These are phyloP conservation scores for Spheniscus mendiculus DNA, from an alignment of 2,113 vertebrate genomes.

Conservation along the genomic window DNA sequence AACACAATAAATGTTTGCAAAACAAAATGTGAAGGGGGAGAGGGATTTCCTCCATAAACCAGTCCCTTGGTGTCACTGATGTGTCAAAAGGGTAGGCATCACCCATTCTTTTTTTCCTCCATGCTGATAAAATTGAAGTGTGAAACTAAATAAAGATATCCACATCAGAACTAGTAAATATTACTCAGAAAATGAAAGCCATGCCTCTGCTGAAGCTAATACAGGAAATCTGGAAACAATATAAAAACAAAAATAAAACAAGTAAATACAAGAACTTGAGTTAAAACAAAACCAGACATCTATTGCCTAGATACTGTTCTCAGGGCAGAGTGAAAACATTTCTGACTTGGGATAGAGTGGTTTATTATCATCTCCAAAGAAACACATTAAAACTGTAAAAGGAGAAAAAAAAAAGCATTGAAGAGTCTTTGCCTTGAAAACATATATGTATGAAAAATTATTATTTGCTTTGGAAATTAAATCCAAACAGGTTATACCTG, in stretches of 20 bases:
- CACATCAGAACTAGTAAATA: not conserved
- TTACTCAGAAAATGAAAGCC: not conserved
- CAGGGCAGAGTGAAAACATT: not conserved
- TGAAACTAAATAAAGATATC: not conserved
- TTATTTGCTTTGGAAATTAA: not conserved
- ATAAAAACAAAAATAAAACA: not conserved
- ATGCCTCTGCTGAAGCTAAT: not conserved
- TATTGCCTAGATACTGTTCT: not conserved
- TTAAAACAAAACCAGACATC: not conserved
- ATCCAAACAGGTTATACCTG: not conserved
- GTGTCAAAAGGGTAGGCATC: not conserved
- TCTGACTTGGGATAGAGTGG: not conserved
- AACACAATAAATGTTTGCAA: not conserved
- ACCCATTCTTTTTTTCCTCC: not conserved
- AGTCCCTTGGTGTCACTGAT: not conserved
- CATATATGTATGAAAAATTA: not conserved
- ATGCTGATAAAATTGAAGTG: not conserved
- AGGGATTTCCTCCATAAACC: not conserved
- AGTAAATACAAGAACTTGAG: not conserved
- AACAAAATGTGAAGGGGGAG: not conserved
- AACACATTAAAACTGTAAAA: not conserved
- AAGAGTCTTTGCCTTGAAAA: not conserved
- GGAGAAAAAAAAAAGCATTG: not conserved
- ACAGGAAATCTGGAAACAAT: not conserved
- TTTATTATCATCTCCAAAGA: not conserved